These are phyloP conservation scores for Nesospiza acunhae DNA, from an alignment of 2,113 vertebrate species.

Conservation along the genomic window DNA sequence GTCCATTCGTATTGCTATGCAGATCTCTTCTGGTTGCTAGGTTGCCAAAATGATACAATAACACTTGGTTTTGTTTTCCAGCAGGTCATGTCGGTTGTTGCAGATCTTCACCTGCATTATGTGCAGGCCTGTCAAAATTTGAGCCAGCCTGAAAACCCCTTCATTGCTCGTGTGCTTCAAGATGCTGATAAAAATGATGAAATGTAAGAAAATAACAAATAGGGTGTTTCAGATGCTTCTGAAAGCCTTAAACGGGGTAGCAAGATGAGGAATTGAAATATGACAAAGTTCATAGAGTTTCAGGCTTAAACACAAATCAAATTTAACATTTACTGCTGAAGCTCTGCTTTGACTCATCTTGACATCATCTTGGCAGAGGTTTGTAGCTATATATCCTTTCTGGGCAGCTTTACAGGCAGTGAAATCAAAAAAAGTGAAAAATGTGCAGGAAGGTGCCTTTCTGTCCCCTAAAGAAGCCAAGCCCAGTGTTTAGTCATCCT, in stretches of 20 bases:
- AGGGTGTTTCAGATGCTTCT: neutral
- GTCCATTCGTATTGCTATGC: neutral
- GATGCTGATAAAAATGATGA: neutral
- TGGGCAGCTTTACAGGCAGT: conserved; percentile 46
- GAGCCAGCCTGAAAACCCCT: conserved; percentile 64
- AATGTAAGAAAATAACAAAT: conserved; percentile 64
- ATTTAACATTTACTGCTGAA: conserved; percentile 13
- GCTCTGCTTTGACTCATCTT: conserved; percentile 50
- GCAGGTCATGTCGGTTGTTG: neutral
- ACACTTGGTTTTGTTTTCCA: conserved; percentile 9
- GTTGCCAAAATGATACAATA: neutral
- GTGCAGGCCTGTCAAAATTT: conserved; percentile 64
- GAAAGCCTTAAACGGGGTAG: neutral
- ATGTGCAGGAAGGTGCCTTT: conserved; percentile 23
- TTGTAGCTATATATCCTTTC: conserved; percentile 11
- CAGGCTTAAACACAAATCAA: neutral
- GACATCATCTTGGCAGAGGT: conserved; percentile 42
- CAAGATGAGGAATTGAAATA: neutral
- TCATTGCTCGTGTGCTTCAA: conserved; percentile 67
- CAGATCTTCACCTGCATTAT: conserved; percentile 59
- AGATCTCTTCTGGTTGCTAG: neutral
- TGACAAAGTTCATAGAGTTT: neutral
- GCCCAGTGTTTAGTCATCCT: neutral
- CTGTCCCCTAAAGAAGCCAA: conserved; percentile 39
- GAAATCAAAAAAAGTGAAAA: neutral